A percentile compares a stretch with the other conserved stretches of the same genome.
Conservation (phyloP, 2,113 vertebrate species). For the Kryptolebias marmoratus region DNA sequence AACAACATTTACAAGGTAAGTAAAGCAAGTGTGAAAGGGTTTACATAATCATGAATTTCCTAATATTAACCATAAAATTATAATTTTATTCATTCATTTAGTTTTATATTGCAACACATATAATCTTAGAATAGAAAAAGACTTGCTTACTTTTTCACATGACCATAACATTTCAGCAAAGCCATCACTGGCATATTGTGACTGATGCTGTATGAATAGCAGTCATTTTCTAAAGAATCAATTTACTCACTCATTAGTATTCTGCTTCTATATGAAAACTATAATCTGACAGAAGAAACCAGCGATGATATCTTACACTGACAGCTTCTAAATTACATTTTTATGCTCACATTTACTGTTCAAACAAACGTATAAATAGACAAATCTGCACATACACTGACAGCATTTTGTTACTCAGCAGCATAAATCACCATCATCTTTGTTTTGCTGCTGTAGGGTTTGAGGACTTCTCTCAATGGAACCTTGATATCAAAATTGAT, state of each 20-base stretch:
- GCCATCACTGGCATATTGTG: not conserved
- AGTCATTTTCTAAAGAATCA: not conserved
- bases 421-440: slow-evolving; percentile 26
- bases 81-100: too few species aligned
- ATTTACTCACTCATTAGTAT: not conserved
- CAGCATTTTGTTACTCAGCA: slow-evolving; percentile 5
- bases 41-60: too few species aligned
- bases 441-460: slow-evolving; percentile 24
- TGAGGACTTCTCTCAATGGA: slow-evolving; percentile 29
- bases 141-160: not conserved
- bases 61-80: too few species aligned
- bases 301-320: slow-evolving; percentile 8
- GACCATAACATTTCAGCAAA: not conserved
- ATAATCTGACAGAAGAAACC: slow-evolving; percentile 13
- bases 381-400: not conserved
- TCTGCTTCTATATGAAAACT: slow-evolving; percentile 12
- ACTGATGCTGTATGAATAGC: slow-evolving; percentile 10
- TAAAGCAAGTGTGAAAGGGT: too few species aligned
- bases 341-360: slow-evolving; percentile 33
- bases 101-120: not conserved
- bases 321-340: slow-evolving; percentile 27
- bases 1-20: too few species aligned
- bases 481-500: slow-evolving; percentile 72
- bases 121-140: not conserved
- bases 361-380: slow-evolving; percentile 18